These are phyloP conservation scores for Strigops habroptila DNA, from an alignment of 2,113 vertebrate species.

Conservation along the genomic window DNA sequence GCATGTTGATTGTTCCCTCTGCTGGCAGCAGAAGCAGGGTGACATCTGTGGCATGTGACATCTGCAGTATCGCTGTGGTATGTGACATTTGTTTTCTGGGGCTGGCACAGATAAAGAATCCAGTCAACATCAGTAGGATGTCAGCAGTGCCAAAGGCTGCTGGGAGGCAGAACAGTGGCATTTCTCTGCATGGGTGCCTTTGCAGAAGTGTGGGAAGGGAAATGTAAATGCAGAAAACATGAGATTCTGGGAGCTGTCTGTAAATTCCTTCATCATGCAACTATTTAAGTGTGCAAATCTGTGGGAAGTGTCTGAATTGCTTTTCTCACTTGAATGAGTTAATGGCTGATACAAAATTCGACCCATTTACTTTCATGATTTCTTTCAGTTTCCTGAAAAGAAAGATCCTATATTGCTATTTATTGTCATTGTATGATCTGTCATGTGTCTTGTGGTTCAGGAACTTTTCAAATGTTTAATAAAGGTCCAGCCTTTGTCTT, in stretches of 20 bases:
- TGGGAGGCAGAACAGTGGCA: background rate
- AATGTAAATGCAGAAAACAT: background rate
- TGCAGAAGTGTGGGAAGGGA: background rate
- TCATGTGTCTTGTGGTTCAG: background rate
- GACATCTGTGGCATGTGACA: background rate
- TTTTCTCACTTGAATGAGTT: constrained; percentile 7
- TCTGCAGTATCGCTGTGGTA: background rate
- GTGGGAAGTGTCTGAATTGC: constrained; percentile 6
- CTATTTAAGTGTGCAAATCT: constrained; percentile 18
- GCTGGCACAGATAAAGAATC: background rate
- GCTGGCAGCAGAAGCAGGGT: background rate
- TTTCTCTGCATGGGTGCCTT: background rate
- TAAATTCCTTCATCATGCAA: constrained; percentile 9
- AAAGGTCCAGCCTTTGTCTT: background rate
- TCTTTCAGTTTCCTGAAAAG: background rate
- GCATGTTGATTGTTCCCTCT: background rate
- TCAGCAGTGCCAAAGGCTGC: background rate
- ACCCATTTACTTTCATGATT: background rate
- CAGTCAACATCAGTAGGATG: background rate
- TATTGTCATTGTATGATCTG: background rate
- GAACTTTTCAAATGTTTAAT: background rate
- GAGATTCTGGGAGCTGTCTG: background rate
- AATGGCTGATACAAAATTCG: background rate
- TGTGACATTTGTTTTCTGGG: background rate
- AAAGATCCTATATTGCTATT: background rate